Evolutionary conservation across 2,888 invertebrate genomes (phyloP).

Genomic region (Lysandra bellargus): DNA sequence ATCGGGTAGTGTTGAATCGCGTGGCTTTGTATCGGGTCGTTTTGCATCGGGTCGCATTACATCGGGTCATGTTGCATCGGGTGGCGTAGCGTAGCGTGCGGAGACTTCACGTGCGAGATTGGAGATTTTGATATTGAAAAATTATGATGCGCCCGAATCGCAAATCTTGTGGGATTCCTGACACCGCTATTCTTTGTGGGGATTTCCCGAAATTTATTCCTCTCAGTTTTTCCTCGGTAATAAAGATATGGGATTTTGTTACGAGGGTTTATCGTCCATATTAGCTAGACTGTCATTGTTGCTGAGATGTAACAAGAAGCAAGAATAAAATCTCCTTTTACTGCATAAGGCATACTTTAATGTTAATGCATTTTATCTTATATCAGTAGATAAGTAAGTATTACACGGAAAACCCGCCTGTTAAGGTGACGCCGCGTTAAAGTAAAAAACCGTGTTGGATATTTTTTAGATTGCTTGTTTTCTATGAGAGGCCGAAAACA

Average conservation of each 20-base stretch:
- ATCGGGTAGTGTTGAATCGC: background rate
- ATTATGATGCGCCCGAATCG: background rate
- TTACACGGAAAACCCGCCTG: background rate
- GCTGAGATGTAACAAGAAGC: no score
- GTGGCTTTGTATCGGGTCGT: background rate
- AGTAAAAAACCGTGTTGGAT: no score
- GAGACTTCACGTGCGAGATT: slow-evolving; percentile 18
- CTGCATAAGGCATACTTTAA: background rate
- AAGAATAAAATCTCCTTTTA: background rate
- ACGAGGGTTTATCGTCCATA: background rate
- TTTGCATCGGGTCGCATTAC: background rate
- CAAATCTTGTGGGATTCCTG: background rate
- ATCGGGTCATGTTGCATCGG: background rate
- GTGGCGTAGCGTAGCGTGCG: background rate
- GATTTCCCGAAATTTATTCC: background rate
- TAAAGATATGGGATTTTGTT: background rate
- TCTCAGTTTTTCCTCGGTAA: background rate
- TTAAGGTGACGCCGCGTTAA: background rate
- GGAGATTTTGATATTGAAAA: slow-evolving; percentile 19
- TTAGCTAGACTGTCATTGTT: background rate
- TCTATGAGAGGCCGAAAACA: no score
- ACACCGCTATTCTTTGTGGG: background rate
- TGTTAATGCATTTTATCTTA: slow-evolving; percentile 3
- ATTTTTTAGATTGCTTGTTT: no score
- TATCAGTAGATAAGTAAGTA: background rate